Base-by-base conservation (phyloP, 2,888 invertebrate species). In the Drosophila greeni region DNA sequence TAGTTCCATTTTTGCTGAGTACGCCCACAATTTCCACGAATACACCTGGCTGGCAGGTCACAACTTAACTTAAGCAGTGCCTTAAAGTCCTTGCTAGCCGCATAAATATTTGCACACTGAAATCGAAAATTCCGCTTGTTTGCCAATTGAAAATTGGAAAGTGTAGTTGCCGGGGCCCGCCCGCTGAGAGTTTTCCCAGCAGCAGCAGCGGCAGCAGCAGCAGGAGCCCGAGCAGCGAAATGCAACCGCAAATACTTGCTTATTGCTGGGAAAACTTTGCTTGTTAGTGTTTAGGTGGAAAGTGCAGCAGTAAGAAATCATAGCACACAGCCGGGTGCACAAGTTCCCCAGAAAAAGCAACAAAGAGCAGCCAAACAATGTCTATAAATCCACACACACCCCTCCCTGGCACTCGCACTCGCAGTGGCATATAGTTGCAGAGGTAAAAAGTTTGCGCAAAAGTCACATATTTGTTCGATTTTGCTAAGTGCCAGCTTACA, bases 381-480 rank as follows among this genome's bases (percentile, higher is more conserved):
- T 79, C 66, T 72, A 70, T 76, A 82, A 82, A 76, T 79, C 70
- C 49, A 53, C 51, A 61, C 61, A 53, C 51, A 61, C 61, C 54
- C 12, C n/a, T n/a, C 24, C 42, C 33, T 3, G 29, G 11, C 29
- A 29, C 29, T 29, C 29, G 29, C 40, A 33, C n/a, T 52, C n/a
- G 34, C 31, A 23, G n/a, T 6, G n/a, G 14, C 37, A 57, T 52
- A 39, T 52, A 52, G 69, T 67, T 67, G 53, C 42, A 53, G 29
- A 68, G 66, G 66, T 77, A 60, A 23, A 73, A 82, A 82, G 70
- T 80, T 79, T 71, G 45, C 42, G 49, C 66, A 57, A 70, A 76
- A 82, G 77, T 82, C 77, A 80, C 83, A 76, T 75, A 82, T 79
- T 79, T 76, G 77, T 75, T 68, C 75, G 75, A 79, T 82, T 82